Evolutionary conservation across 2,113 vertebrate genomes (phyloP), one percentile per base, ranked within the genome.

Genomic region (Polyodon spathula): DNA sequence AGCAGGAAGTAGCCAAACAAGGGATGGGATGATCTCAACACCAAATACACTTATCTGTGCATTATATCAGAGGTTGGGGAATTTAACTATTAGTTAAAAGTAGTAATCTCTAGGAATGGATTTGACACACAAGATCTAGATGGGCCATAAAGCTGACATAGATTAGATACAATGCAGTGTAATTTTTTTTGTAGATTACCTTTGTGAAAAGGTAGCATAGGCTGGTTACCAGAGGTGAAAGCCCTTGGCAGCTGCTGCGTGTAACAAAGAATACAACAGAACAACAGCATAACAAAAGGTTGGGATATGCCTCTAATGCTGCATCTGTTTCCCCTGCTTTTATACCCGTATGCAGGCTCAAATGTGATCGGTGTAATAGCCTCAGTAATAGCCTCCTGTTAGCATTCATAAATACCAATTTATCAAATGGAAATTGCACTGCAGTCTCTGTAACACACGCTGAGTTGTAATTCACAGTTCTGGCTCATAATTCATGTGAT

Each of bases 1-100:
- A 85, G 73, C 77, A 70, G 70, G 76, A 68, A 70, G 67, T 71
- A 66, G 58, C 58, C 39, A 71, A 69, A 86, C 77, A 82, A 83
- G 79, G 75, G 70, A 71, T 68, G 64, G 68, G 62, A 58, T 65
- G 74, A 70, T 66, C 72, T 67, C 69, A 74, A 80, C 78, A 70
- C 75, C 76, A 80, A 76, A 77, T 77, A 76, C 78, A 81, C 78
- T 81, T 77, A 70, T 75, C 71, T 70, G 66, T 78, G 72, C 70
- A 63, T 71, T 64, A 56, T 72, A 73, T 77, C 75, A 79, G 67
- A 81, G 78, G 81, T 81, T 81, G 68, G 50, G 39, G 37, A 27
- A 27, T 27, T 27, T 27, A 27, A 27, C 27, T 27, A 27, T 27
- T 27, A 27, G 27, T 27, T 27, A 27, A 27, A 27, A 27, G 27